Percentiles rank a stretch among this genome's conserved stretches.
Evolutionary conservation across 64 coral and sea anemone species (phyloP).

Genomic region (Montipora capricornis): DNA sequence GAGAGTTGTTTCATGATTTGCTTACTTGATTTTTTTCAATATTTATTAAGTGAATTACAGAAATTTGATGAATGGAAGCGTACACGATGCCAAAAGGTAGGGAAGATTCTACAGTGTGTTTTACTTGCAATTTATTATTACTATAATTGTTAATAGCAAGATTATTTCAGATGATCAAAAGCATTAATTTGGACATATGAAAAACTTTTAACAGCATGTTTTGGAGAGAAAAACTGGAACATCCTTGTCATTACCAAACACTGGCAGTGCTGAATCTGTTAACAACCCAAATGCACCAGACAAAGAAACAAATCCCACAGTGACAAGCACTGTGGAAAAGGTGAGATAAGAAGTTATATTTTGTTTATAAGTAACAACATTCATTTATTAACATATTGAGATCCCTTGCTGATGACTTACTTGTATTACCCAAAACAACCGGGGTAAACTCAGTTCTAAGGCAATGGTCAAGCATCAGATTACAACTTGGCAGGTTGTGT

Average conservation of each 20-base stretch:
- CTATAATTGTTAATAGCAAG: too few species aligned
- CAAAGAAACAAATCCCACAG: background rate
- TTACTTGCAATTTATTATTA: too few species aligned
- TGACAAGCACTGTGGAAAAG: background rate
- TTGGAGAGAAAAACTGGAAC: slow-evolving; percentile 47
- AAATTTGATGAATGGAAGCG: slow-evolving; percentile 72
- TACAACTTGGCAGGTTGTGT: too few species aligned
- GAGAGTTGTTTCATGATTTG: too few species aligned
- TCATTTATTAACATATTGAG: background rate
- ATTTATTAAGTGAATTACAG: slow-evolving; percentile 45
- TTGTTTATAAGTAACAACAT: background rate
- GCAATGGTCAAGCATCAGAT: too few species aligned
- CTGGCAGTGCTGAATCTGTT: background rate
- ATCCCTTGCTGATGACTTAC: background rate
- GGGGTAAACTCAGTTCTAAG: too few species aligned
- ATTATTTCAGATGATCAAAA: too few species aligned
- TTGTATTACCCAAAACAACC: too few species aligned
- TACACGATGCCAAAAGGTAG: slow-evolving; percentile 62
- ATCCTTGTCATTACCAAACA: slow-evolving; percentile 18
- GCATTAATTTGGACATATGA: background rate
- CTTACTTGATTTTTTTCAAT: background rate
- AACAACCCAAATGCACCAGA: background rate
- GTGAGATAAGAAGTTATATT: background rate
- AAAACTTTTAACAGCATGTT: background rate
- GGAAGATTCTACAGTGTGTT: too few species aligned